Percentiles rank a stretch among this genome's conserved stretches.
These are phyloP conservation scores for Pholis gunnellus DNA, from an alignment of 2,113 vertebrate species.

Conservation along the genomic window DNA sequence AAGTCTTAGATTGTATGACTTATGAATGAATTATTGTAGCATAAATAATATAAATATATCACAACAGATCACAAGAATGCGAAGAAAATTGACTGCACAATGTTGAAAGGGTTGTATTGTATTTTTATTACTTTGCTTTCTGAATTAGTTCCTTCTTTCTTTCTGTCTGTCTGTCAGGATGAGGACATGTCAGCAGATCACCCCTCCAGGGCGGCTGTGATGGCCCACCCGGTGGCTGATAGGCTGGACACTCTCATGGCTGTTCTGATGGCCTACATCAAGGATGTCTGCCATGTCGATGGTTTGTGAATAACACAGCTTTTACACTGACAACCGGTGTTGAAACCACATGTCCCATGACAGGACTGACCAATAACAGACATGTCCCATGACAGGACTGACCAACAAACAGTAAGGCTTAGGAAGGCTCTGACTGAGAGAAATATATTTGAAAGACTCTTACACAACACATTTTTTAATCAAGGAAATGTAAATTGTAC, in stretches of 20 bases:
- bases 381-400: too few species aligned
- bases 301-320: conserved; percentile 76
- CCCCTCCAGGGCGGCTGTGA: conserved; percentile 57
- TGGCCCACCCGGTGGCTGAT: conserved; percentile 91
- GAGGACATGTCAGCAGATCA: conserved; percentile 87
- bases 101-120: not conserved
- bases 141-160: too few species aligned
- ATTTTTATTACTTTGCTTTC: not conserved
- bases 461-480: not conserved
- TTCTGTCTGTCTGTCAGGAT: conserved; percentile 60
- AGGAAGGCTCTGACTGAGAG: not conserved
- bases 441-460: not conserved
- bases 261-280: conserved; percentile 90
- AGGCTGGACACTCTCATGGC: conserved; percentile 90
- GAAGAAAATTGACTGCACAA: not conserved
- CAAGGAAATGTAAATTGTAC: not conserved
- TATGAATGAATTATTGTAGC: too few species aligned
- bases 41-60: not conserved
- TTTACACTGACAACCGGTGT: not conserved
- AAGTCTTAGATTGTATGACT: too few species aligned
- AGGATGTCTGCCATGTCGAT: conserved; percentile 86
- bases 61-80: not conserved
- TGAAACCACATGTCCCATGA: not conserved
- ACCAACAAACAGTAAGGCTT: too few species aligned
- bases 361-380: too few species aligned